Evolutionary conservation across 2,113 vertebrate genomes (phyloP).

Genomic region (Nothobranchius furzeri): DNA sequence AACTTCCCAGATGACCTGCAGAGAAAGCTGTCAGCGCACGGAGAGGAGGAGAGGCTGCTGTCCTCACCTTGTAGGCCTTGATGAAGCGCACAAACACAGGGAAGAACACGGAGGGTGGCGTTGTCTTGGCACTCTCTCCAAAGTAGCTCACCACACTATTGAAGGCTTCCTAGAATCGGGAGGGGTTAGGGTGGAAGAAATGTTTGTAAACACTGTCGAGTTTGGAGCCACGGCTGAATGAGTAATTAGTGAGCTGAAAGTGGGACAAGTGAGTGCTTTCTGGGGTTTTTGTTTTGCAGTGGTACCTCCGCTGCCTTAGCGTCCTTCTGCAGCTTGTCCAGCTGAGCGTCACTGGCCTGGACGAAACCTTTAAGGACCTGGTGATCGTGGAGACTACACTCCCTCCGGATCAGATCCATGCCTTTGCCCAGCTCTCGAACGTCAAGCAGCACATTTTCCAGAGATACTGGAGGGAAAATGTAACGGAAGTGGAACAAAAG

Average conservation of each 20-base stretch:
- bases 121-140: slow-evolving; percentile 94
- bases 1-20: slow-evolving; percentile 27
- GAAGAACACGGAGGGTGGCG: slow-evolving; percentile 95
- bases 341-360: slow-evolving; percentile 82
- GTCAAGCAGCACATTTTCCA: slow-evolving; percentile 95
- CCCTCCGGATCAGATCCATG: slow-evolving; percentile 92
- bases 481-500: background rate
- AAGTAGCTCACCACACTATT: slow-evolving; percentile 94
- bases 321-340: slow-evolving; percentile 92
- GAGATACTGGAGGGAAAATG: slow-evolving; percentile 81
- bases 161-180: slow-evolving; percentile 87
- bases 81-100: slow-evolving; percentile 96
- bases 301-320: slow-evolving; percentile 89
- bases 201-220: slow-evolving; percentile 54
- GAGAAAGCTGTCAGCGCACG: slow-evolving; percentile 5
- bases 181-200: slow-evolving; percentile 33
- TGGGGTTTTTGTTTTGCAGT: slow-evolving; percentile 9
- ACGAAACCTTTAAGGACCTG: slow-evolving; percentile 88
- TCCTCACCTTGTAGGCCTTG: slow-evolving; percentile 92
- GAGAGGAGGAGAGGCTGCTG: background rate
- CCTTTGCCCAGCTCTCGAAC: slow-evolving; percentile 94
- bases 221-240: slow-evolving; percentile 11
- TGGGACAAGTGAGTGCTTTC: slow-evolving; percentile 7
- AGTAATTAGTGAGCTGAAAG: slow-evolving; percentile 17
- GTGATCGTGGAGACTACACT: slow-evolving; percentile 90